Evolutionary conservation across 2,113 vertebrate genomes (phyloP).

Genomic region (Spheniscus mendiculus): DNA sequence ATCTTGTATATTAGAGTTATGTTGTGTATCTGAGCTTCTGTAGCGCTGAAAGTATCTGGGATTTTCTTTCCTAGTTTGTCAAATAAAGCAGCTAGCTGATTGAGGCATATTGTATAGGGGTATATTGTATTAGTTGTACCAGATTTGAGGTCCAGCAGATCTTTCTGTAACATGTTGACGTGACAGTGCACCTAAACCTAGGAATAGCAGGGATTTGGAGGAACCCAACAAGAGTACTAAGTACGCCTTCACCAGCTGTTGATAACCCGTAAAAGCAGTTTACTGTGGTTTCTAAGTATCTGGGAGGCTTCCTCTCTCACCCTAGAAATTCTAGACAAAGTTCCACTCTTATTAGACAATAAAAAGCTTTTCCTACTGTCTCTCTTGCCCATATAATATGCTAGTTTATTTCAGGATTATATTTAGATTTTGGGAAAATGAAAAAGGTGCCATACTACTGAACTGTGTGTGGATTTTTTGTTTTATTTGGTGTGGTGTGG

Average conservation of each 20-base stretch:
- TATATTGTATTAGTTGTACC: neutral
- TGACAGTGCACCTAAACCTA: neutral
- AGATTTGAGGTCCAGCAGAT: neutral
- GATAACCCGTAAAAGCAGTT: neutral
- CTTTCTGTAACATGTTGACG: neutral
- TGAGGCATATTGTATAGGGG: neutral
- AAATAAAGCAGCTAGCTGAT: neutral
- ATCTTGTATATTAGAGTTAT: neutral
- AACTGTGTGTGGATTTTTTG: too few species aligned
- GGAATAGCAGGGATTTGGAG: neutral
- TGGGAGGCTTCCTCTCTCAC: neutral
- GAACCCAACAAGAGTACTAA: neutral
- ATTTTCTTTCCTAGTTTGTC: neutral
- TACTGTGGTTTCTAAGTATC: neutral
- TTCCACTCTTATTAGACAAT: neutral
- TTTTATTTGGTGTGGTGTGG: neutral
- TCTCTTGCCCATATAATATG: neutral
- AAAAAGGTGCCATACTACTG: neutral
- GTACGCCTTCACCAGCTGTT: neutral
- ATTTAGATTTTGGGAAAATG: neutral
- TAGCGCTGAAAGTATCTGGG: neutral
- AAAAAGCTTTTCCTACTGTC: neutral
- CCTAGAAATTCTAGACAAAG: neutral
- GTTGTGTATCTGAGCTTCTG: neutral
- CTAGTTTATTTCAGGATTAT: neutral